Evolutionary conservation across 2,888 invertebrate genomes (phyloP), one percentile per base, ranked within the genome.

Genomic region (Bimastos eiseni): DNA sequence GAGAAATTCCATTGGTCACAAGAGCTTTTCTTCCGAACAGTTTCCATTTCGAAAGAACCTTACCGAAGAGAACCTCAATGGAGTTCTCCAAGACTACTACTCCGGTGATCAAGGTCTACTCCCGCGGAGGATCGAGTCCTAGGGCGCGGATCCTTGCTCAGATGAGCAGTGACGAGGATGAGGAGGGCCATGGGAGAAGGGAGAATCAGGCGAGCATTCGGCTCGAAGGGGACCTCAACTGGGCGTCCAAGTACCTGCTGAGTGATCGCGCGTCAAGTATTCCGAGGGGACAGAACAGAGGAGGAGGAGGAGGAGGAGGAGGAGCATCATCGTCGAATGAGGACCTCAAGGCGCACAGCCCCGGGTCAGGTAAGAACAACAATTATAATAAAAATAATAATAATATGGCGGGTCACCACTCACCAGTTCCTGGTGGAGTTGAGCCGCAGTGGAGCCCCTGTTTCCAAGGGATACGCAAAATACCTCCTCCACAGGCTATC

Each of bases 211-310:
- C 8, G 30, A 13, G 8, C 70, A 70, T 3, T n/a, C 70, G 70
- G 30, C 13, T 86, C 86, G 86, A 86, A 34, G 34, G n/a, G 36
- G 86, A 86, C 86, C 86, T 86, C 86, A 86, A 34, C 86, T 86
- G 86, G 86, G 37, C 86, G 36, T 86, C 86, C 24, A 86, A 86
- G 36, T 86, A 86, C 86, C 86, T 86, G 36, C 34, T 1, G 0
- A 86, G 34, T 37, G 86, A 86, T 36, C 86, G 36, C 30, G 11
- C 37, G 24, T 36, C 86, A 36, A 37, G 86, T 86, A 1, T 37
- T 36, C 86, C 86, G 11, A 37, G 86, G n/a, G 30, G 11, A n/a
- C 70, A 70, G 70, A 70, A n/a, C 70, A 70, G n/a, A 70, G 70
- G 70, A 70, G n/a, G 70, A 6, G 30, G 30, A 4, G 70, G n/a